phyloP scores from a whole-genome alignment of 2,113 vertebrate genomes.

The Urocolius indicus region DNA sequence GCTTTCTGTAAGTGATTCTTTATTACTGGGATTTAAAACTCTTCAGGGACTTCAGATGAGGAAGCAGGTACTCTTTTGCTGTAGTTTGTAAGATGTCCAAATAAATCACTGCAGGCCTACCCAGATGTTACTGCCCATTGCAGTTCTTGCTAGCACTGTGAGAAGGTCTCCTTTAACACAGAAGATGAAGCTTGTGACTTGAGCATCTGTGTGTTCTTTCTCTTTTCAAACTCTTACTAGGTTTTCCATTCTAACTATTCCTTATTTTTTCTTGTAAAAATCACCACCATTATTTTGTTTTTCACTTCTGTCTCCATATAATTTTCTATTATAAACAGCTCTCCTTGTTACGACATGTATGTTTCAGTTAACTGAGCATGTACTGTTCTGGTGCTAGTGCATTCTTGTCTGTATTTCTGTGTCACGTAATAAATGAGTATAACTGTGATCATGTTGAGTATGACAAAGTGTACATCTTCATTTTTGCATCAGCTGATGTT shows the following conservation, averaged over 20 bases:
- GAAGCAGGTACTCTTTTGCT: conserved; percentile 22
- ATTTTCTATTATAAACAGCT: neutral
- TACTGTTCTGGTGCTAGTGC: neutral
- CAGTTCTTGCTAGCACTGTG: neutral
- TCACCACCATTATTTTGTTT: neutral
- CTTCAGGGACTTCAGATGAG: neutral
- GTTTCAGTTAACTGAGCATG: neutral
- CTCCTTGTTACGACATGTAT: neutral
- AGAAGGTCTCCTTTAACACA: neutral
- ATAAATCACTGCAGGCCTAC: neutral
- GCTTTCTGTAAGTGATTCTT: neutral
- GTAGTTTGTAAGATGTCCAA: neutral
- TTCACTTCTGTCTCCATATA: neutral
- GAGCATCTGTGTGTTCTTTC: neutral
- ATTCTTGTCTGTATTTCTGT: neutral
- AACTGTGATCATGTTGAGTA: neutral
- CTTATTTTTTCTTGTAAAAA: neutral
- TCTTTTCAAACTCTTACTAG: neutral
- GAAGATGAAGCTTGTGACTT: neutral
- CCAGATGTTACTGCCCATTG: neutral
- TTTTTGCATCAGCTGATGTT: neutral
- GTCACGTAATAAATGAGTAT: neutral
- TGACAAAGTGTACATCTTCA: neutral
- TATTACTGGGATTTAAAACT: conserved; percentile 39
- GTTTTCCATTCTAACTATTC: neutral